These are phyloP conservation scores for Drosophila saltans DNA, from an alignment of 1,140 invertebrate genomes.

Conservation along the genomic window DNA sequence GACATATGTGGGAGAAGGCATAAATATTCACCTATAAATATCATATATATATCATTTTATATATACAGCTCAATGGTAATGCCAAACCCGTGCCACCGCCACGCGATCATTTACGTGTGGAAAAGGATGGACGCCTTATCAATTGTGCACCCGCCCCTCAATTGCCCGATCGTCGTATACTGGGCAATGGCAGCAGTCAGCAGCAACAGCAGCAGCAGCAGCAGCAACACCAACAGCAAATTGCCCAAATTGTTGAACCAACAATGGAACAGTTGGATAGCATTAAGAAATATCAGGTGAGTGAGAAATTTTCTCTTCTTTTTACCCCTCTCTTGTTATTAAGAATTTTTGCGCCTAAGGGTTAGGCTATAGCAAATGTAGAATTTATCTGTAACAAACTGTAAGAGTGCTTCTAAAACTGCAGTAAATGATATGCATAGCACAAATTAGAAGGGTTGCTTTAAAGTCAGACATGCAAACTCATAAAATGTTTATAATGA, in stretches of 20 bases:
- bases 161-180: slow-evolving; percentile 86
- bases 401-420: neutral
- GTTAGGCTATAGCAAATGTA: slow-evolving; percentile 42
- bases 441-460: too few species aligned
- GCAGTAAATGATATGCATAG: neutral
- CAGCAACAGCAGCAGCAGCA: slow-evolving; percentile 72
- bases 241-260: slow-evolving; percentile 85
- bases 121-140: slow-evolving; percentile 86
- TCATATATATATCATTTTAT: neutral
- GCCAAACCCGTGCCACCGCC: slow-evolving; percentile 90
- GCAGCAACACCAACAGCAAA: slow-evolving; percentile 83
- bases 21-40: neutral
- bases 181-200: slow-evolving; percentile 48
- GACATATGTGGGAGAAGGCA: too few species aligned
- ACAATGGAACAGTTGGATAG: slow-evolving; percentile 94
- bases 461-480: too few species aligned
- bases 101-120: slow-evolving; percentile 87
- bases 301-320: slow-evolving; percentile 55
- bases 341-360: slow-evolving; percentile 9
- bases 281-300: slow-evolving; percentile 95
- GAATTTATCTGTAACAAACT: neutral
- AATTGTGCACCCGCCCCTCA: slow-evolving; percentile 88
- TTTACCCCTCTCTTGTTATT: too few species aligned
- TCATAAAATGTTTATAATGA: too few species aligned
- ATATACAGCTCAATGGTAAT: slow-evolving; percentile 77